Evolutionary conservation across 2,113 vertebrate genomes (phyloP), one percentile per base, ranked within the genome.

Genomic region (Lates calcarifer): DNA sequence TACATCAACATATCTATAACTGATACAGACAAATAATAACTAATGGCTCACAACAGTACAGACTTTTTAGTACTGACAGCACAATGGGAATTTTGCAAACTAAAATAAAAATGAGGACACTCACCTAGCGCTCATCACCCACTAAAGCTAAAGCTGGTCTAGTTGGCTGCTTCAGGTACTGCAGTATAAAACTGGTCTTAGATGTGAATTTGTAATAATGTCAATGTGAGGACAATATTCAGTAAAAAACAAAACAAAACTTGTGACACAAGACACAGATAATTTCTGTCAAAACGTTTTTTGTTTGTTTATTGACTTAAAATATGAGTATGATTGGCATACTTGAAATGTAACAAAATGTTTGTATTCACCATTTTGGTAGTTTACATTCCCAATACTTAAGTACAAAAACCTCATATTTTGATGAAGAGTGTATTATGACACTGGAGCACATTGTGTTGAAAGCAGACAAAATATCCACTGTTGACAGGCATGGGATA

Each of bases 281-380:
- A 0, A 58, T 67, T 33, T 83, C 28, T 68, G 69, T 81, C 78
- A 87, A 90, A 87, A 83, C 9, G 0, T 18, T 65, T 83, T 87
- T 81, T 55, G 11, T 72, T 79, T 79, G 17, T 92, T 94, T 92
- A 92, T 92, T 94, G 87, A 90, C 63, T 89, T 90, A 80, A 91
- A 93, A 91, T 92, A 90, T 85, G 82, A 77, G 47, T 83, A 90
- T 85, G 81, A 87, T 81, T 72, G 66, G 74, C 88, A 90, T 91
- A 90, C 77, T 82, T 91, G 33, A 89, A 89, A 91, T 83, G 77
- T 93, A 89, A 93, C 84, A 90, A 90, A 86, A 83, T 79, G 67
- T 84, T 55, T 87, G 79, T 80, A 70, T 88, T 89, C 76, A 88
- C 66, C 77, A 87, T 70, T 86, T 83, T 83, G 64, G 76, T 83